phyloP scores from a whole-genome alignment of 2,797 vertebrate genomes.

The Champsocephalus esox region DNA sequence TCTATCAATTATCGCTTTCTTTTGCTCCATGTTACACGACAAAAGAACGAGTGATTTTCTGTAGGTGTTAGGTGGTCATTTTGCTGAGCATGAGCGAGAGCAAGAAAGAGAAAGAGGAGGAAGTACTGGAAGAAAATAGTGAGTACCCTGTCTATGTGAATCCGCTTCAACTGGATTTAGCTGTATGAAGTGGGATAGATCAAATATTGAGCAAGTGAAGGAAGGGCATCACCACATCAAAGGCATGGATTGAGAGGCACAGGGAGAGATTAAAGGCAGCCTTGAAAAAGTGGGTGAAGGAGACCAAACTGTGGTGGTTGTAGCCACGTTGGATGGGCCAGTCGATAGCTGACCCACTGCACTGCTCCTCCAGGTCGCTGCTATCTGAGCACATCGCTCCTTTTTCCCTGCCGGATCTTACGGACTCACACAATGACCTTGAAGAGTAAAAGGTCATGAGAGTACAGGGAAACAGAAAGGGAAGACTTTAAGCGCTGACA shows the following conservation, averaged over 20 bases:
- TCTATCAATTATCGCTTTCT: conserved; percentile 64
- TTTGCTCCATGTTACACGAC: conserved; percentile 32
- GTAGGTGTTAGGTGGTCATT: conserved; percentile 51
- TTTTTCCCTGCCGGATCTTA: conserved; percentile 55
- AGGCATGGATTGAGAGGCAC: conserved; percentile 78
- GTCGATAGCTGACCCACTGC: conserved; percentile 79
- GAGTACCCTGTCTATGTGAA: conserved; percentile 64
- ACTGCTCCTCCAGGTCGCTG: conserved; percentile 57
- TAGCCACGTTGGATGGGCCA: conserved; percentile 62
- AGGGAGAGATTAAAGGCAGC: conserved; percentile 86
- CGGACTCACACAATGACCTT: conserved; percentile 66
- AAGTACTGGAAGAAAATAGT: conserved; percentile 43
- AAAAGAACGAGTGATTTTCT: conserved; percentile 49
- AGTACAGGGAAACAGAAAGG: conserved; percentile 26
- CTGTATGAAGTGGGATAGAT: conserved; percentile 79
- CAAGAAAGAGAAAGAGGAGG: conserved; percentile 26
- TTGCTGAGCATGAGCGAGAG: conserved; percentile 55
- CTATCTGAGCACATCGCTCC: conserved; percentile 34
- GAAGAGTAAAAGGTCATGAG: conserved; percentile 43
- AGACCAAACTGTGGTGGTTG: conserved; percentile 79
- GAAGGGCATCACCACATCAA: conserved; percentile 85
- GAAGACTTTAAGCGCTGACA: conserved; percentile 12
- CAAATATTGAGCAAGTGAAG: conserved; percentile 85
- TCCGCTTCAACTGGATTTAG: conserved; percentile 80
- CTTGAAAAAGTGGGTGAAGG: conserved; percentile 86